Conservation (phyloP, 2,113 vertebrate genomes). For the Platichthys stellatus region DNA sequence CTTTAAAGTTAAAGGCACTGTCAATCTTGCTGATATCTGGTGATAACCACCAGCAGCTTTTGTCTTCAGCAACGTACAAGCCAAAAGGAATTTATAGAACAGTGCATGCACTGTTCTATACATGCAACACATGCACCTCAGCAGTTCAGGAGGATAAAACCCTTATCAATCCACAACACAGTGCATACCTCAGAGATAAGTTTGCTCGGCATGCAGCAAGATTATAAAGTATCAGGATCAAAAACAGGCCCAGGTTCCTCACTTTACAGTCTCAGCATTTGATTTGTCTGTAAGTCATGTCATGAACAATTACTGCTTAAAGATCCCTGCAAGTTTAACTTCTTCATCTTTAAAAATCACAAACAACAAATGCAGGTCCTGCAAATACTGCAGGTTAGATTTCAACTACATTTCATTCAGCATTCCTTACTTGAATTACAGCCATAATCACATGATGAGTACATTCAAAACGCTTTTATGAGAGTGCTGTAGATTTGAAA, state of each 20-base stretch:
- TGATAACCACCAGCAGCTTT: no score
- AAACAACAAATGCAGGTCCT: background rate
- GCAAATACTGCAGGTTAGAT: background rate
- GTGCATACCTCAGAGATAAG: background rate
- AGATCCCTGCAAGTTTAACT: no score
- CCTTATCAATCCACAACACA: background rate
- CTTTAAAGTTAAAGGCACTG: no score
- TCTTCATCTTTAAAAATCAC: no score
- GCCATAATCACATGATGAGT: background rate
- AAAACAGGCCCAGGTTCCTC: background rate
- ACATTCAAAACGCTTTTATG: background rate
- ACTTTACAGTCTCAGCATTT: no score
- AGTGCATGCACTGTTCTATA: background rate
- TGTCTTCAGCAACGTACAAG: no score
- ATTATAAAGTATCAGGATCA: background rate
- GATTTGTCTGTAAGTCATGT: no score
- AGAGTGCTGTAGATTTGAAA: background rate
- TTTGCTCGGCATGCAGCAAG: background rate
- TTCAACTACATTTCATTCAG: background rate
- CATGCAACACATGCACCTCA: conserved; percentile 10
- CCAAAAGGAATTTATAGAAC: background rate
- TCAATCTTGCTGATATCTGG: no score
- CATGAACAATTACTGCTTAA: no score
- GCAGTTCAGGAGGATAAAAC: background rate
- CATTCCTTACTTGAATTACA: background rate